Evolutionary conservation across 2,113 vertebrate genomes (phyloP), one percentile per base, ranked within the genome.

Genomic region (Baryphthengus martii): DNA sequence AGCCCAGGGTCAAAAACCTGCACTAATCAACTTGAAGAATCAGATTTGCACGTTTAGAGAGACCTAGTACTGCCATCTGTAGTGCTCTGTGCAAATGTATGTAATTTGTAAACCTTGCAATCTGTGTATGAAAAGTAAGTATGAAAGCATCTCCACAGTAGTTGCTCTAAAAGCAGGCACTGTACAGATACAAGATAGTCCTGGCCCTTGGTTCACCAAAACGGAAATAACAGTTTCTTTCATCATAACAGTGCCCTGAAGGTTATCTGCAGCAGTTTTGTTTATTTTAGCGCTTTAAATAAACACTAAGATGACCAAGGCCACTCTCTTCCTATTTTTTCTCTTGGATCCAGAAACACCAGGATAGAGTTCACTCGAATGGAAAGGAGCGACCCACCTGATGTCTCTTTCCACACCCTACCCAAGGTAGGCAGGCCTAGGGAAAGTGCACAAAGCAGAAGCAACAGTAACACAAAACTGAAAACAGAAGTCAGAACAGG

Each of bases 141-240:
- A 31, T 10, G 7, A 23, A 19, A 45, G 9, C 3, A 1, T 42
- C 16, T 9, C 40, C 14, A 2, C 39, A 8, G 2, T 4, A 12
- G 26, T 3, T 28, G 49, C n/a, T 42, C 4, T 80, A 37, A 50
- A 53, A 62, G 56, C 58, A 39, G 65, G 35, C 33, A 7, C 17
- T 31, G n/a, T 28, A 25, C 28, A 29, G 21, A 19, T 2, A 37
- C 0, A 0, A 31, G 6, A 40, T 33, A n/a, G 8, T 21, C 33
- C 8, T 21, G 45, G 66, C 23, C 37, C 11, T 67, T 16, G 13
- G 14, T 28, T 31, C 59, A 44, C 47, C 59, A 24, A 52, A 73
- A 10, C 3, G 28, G 20, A 42, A 31, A 12, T 4, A 42, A 17
- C 24, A 45, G 68, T n/a, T 56, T 24, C 18, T 25, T 23, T 19